Conservation (phyloP, 2,797 vertebrate species). For the Eulemur coronatus region DNA sequence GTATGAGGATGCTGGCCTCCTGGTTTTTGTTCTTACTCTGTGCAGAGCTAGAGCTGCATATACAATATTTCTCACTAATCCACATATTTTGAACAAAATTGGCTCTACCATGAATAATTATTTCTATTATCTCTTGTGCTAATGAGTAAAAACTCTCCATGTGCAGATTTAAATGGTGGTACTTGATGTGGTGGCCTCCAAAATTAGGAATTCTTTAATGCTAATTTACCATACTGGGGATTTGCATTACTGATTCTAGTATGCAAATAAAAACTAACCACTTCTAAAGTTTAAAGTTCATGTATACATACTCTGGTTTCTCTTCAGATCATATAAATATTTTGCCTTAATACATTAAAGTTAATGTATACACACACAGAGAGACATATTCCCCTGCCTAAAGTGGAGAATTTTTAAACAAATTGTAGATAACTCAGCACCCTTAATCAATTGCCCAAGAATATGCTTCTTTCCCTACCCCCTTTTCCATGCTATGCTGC, state of each 20-base stretch:
- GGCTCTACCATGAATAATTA: neutral
- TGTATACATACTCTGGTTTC: neutral
- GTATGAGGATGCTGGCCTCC: neutral
- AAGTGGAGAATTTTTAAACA: neutral
- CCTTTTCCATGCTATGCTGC: neutral
- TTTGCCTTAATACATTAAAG: neutral
- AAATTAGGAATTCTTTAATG: neutral
- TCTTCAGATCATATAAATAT: too few species aligned
- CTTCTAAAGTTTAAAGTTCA: neutral
- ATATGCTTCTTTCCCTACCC: neutral
- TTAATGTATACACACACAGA: neutral
- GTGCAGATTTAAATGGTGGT: neutral
- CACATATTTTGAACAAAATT: neutral
- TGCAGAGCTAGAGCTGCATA: neutral
- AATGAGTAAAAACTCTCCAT: neutral
- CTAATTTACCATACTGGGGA: neutral
- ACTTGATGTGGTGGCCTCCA: neutral
- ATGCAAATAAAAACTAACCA: neutral
- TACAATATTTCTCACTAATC: neutral
- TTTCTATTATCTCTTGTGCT: neutral
- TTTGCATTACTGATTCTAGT: neutral
- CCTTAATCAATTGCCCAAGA: neutral
- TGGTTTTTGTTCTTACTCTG: neutral
- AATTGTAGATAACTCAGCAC: neutral
- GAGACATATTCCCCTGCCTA: neutral